Evolutionary conservation across 2,113 vertebrate genomes (phyloP).

Genomic region (Catharus minimus): DNA sequence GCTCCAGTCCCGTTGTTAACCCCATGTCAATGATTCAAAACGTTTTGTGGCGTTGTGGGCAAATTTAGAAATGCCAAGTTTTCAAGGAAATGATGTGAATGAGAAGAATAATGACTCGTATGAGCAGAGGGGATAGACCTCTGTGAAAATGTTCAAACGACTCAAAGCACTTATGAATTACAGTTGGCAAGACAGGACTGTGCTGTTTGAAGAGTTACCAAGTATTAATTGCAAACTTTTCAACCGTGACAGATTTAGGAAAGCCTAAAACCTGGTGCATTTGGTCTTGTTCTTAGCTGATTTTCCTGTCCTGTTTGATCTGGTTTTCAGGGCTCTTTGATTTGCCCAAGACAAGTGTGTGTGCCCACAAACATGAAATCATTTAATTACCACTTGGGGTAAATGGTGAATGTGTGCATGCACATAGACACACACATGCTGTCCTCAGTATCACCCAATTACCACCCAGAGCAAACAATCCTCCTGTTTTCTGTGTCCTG

Average conservation of each 20-base stretch:
- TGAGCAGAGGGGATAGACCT: background rate
- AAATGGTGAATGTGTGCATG: background rate
- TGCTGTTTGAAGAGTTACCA: background rate
- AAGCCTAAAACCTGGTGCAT: background rate
- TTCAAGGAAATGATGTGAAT: background rate
- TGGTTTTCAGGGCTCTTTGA: background rate
- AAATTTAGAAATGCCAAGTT: background rate
- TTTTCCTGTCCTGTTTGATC: background rate
- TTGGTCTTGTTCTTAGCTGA: background rate
- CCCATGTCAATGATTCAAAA: background rate
- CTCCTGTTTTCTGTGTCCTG: background rate
- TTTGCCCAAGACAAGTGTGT: background rate
- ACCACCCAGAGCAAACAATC: background rate
- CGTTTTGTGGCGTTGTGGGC: background rate
- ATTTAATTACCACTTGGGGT: background rate
- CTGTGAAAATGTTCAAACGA: background rate
- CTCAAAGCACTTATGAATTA: background rate
- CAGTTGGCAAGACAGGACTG: background rate
- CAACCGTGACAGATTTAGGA: background rate
- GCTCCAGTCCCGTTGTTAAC: background rate
- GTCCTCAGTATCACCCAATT: background rate
- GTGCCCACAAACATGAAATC: background rate
- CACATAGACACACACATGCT: background rate
- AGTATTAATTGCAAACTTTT: background rate
- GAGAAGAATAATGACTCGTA: constrained; percentile 6